Evolutionary conservation across 2,113 vertebrate species (phyloP).

Genomic region (Prunella fulvescens): DNA sequence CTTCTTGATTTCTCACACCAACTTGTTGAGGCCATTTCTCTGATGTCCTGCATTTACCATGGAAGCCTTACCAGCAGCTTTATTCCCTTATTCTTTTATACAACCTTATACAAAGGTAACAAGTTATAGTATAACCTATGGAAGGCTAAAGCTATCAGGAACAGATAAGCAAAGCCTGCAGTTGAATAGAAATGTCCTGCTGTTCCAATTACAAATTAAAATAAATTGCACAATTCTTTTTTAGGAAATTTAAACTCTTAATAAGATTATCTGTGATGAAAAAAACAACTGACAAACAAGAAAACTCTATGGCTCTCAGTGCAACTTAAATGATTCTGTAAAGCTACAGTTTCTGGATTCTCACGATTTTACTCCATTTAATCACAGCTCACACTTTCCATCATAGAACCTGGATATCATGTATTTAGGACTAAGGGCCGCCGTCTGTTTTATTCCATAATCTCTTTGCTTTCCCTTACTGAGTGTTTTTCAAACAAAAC

Average conservation of each 20-base stretch:
- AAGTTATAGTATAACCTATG: background rate
- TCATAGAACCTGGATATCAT: background rate
- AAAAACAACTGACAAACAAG: background rate
- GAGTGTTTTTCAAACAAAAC: slow-evolving; percentile 33
- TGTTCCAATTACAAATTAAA: slow-evolving; percentile 10
- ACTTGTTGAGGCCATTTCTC: background rate
- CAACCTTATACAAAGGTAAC: background rate
- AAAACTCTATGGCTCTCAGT: background rate
- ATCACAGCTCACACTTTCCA: background rate
- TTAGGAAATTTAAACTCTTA: slow-evolving; percentile 32
- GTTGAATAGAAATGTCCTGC: background rate
- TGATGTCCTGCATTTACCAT: background rate
- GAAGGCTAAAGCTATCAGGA: background rate
- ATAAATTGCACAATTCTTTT: background rate
- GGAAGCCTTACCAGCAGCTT: background rate
- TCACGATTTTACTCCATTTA: background rate
- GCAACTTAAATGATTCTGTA: background rate
- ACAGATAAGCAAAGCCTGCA: slow-evolving; percentile 18
- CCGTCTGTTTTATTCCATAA: slow-evolving; percentile 43
- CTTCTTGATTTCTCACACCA: background rate
- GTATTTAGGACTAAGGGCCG: background rate
- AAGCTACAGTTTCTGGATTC: background rate
- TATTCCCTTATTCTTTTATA: background rate
- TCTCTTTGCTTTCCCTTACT: slow-evolving; percentile 54
- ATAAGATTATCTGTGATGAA: slow-evolving; percentile 19